Evolutionary conservation across 2,797 vertebrate species (phyloP).

Genomic region (Eulemur albifrons): DNA sequence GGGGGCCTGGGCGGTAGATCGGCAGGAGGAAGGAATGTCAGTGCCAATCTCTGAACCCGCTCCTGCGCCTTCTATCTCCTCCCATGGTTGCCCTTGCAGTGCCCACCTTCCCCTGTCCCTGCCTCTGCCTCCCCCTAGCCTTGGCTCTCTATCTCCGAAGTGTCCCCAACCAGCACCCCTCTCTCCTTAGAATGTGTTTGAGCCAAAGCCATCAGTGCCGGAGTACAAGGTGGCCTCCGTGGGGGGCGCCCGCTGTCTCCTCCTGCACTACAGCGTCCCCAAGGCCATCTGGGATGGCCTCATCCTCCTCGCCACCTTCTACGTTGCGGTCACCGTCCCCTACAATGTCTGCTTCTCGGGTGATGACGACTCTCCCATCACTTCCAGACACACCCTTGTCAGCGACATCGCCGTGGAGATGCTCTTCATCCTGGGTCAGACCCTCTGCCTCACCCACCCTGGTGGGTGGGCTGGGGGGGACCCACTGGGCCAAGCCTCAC

Average conservation of each 20-base stretch:
- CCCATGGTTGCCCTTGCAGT: background rate
- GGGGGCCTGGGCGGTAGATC: background rate
- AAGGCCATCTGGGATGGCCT: slow-evolving; percentile 98
- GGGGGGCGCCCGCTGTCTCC: slow-evolving; percentile 95
- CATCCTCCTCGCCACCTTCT: slow-evolving; percentile 96
- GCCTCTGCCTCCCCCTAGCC: background rate
- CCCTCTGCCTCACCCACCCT: background rate
- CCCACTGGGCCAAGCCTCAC: background rate
- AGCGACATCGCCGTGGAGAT: slow-evolving; percentile 96
- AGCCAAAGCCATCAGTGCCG: slow-evolving; percentile 91
- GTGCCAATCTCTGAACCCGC: background rate
- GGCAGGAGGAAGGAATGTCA: background rate
- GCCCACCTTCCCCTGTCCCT: background rate
- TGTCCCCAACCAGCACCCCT: slow-evolving; percentile 41
- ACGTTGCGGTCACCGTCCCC: slow-evolving; percentile 94
- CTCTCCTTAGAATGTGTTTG: slow-evolving; percentile 90
- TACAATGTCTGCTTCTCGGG: slow-evolving; percentile 95
- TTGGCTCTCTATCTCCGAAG: slow-evolving; percentile 30
- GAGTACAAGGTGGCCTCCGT: slow-evolving; percentile 97
- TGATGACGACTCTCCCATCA: slow-evolving; percentile 86
- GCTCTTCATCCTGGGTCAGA: slow-evolving; percentile 96
- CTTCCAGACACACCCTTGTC: slow-evolving; percentile 91
- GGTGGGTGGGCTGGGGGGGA: background rate
- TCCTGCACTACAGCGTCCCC: slow-evolving; percentile 96
- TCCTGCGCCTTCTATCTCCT: background rate